Percentiles rank a stretch among this genome's conserved stretches.
Conservation (phyloP, 2,797 vertebrate genomes). For the Myripristis jacobus region DNA sequence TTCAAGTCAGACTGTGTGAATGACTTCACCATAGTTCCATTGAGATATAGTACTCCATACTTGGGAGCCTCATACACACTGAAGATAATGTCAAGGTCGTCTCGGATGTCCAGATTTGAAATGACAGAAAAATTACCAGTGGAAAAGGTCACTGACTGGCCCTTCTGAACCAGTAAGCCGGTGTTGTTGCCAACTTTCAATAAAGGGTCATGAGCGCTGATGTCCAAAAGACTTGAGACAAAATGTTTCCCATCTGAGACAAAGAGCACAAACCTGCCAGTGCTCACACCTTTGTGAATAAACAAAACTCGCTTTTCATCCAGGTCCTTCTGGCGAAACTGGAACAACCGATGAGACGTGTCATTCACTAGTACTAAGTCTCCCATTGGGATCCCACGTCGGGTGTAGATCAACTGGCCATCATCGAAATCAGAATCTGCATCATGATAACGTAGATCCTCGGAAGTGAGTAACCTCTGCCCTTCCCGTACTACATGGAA, state of each 20-base stretch:
- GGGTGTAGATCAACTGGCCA: constrained; percentile 86
- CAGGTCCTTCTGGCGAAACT: constrained; percentile 89
- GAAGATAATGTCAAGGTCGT: constrained; percentile 82
- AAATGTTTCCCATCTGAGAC: constrained; percentile 92
- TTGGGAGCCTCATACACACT: constrained; percentile 80
- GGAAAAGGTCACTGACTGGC: constrained; percentile 79
- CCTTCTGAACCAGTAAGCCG: constrained; percentile 89
- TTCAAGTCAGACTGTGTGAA: constrained; percentile 89
- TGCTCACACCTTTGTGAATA: constrained; percentile 85
- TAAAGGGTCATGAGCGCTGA: constrained; percentile 88
- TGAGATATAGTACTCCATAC: constrained; percentile 82
- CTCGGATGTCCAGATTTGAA: constrained; percentile 91
- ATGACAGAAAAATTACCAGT: constrained; percentile 85
- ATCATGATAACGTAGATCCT: constrained; percentile 90
- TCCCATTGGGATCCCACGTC: constrained; percentile 89
- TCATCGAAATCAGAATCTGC: constrained; percentile 91
- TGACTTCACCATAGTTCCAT: constrained; percentile 62
- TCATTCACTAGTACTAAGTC: constrained; percentile 89
- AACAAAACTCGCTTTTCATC: constrained; percentile 87
- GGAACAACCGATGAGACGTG: constrained; percentile 86
- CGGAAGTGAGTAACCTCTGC: constrained; percentile 86
- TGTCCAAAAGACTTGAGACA: constrained; percentile 87
- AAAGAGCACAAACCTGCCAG: constrained; percentile 90
- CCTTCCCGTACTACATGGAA: constrained; percentile 87
- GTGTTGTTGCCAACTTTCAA: constrained; percentile 86